A percentile compares a stretch with the other conserved stretches of the same genome.
Evolutionary conservation across 1,140 invertebrate genomes (phyloP).

Genomic region (Drosophila pectinifera): DNA sequence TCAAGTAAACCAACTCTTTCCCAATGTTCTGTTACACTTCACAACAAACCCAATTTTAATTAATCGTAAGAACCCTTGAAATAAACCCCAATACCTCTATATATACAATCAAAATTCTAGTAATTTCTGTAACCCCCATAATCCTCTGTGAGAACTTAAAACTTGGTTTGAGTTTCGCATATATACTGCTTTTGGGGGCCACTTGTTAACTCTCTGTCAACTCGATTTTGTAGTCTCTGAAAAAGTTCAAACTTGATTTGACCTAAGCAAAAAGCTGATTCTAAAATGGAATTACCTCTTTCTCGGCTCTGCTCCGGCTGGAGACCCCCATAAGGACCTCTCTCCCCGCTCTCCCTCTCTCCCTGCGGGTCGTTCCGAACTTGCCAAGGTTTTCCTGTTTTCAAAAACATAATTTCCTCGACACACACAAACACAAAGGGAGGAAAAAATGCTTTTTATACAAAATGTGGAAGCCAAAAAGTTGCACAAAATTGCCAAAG

Average conservation of each 20-base stretch:
- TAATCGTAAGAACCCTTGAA: too few relatives aligned
- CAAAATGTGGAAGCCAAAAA: slow-evolving; percentile 64
- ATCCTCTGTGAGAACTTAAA: not conserved
- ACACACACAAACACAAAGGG: slow-evolving; percentile 35
- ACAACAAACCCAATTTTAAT: too few relatives aligned
- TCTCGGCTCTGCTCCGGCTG: too few relatives aligned
- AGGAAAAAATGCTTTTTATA: slow-evolving; percentile 48
- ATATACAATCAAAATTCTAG: not conserved
- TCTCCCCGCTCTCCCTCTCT: not conserved
- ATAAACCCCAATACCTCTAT: too few relatives aligned
- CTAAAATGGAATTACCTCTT: slow-evolving; percentile 37
- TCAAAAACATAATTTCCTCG: slow-evolving; percentile 61
- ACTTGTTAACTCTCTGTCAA: slow-evolving; percentile 4
- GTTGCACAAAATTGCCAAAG: slow-evolving; percentile 75
- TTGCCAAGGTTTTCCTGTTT: slow-evolving; percentile 49
- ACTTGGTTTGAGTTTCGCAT: not conserved
- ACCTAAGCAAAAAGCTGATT: slow-evolving; percentile 39
- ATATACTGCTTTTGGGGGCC: not conserved
- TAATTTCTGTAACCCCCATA: not conserved
- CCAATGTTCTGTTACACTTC: too few relatives aligned
- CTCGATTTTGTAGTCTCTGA: slow-evolving; percentile 7
- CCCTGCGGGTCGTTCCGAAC: slow-evolving; percentile 7
- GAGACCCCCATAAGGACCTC: slow-evolving; percentile 9
- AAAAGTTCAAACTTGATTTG: slow-evolving; percentile 37
- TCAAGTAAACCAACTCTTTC: too few relatives aligned